These are phyloP conservation scores for Magallana ariakensis DNA, from an alignment of 1,140 invertebrate genomes.

Conservation along the genomic window DNA sequence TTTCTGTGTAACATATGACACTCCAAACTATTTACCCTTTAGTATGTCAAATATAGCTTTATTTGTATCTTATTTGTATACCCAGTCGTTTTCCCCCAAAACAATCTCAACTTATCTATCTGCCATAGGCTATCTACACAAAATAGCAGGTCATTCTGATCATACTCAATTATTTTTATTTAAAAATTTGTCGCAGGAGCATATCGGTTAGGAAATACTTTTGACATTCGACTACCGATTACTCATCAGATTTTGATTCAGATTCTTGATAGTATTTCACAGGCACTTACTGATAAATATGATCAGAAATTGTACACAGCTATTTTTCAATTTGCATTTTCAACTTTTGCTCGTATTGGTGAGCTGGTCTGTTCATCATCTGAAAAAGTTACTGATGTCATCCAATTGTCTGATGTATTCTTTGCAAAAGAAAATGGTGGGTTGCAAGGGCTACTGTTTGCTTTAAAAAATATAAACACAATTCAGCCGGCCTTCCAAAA, in stretches of 20 bases:
- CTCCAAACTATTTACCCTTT: not conserved
- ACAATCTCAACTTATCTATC: conserved; percentile 42
- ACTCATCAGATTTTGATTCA: not conserved
- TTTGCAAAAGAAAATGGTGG: not conserved
- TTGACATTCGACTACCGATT: not conserved
- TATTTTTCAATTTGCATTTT: too few species aligned
- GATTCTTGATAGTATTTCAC: not conserved
- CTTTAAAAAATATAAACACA: conserved; percentile 6
- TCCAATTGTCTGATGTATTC: too few species aligned
- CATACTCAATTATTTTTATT: not conserved
- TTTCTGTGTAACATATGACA: not conserved
- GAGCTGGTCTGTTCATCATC: too few species aligned
- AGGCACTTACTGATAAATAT: not conserved
- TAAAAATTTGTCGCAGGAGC: not conserved
- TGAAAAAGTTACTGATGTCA: too few species aligned
- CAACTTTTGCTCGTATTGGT: too few species aligned
- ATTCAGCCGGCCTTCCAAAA: not conserved
- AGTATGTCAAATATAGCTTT: not conserved
- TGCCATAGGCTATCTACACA: not conserved
- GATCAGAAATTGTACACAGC: too few species aligned
- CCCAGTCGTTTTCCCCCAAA: not conserved
- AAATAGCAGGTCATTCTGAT: not conserved
- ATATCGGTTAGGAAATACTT: not conserved
- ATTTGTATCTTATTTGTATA: not conserved
- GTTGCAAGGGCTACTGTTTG: not conserved